Percentiles rank a stretch among this genome's conserved stretches.
Evolutionary conservation across 2,888 invertebrate genomes (phyloP).

Genomic region (Plemyria rubiginata): DNA sequence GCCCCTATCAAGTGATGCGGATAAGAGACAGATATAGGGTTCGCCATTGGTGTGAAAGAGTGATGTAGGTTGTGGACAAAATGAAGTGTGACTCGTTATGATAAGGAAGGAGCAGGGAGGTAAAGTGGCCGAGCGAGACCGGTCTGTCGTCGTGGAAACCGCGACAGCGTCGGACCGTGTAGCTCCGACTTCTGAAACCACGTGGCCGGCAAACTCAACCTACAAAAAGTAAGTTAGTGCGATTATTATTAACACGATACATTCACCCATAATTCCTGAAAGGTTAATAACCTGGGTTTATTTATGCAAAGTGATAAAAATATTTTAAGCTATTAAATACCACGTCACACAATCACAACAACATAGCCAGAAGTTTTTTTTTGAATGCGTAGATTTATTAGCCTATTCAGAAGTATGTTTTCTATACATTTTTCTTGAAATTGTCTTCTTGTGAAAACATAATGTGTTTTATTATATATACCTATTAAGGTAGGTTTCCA

Average conservation of each 20-base stretch:
- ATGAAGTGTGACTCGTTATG: constrained; percentile 47
- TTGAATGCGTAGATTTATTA: constrained; percentile 1
- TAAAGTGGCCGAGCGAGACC: constrained; percentile 31
- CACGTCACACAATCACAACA: constrained; percentile 2
- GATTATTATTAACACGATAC: constrained; percentile 38
- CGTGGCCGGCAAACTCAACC: constrained; percentile 71
- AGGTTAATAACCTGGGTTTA: constrained; percentile 24
- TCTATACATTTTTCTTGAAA: not conserved
- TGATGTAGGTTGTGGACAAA: constrained; percentile 42
- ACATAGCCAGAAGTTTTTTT: not conserved
- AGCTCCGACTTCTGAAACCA: constrained; percentile 57
- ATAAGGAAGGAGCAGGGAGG: constrained; percentile 52
- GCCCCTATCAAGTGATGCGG: constrained; percentile 40
- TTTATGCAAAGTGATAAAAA: not conserved
- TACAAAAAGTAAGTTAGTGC: constrained; percentile 67
- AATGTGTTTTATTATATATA: not conserved
- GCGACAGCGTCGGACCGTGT: constrained; percentile 70
- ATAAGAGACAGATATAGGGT: constrained; percentile 44
- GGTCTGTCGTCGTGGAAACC: constrained; percentile 74
- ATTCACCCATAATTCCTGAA: not conserved
- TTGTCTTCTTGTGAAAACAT: not conserved
- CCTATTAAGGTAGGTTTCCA: too few relatives aligned
- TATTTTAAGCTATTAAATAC: not conserved
- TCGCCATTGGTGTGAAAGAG: constrained; percentile 44
- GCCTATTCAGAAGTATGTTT: not conserved